Evolutionary conservation across 2,888 invertebrate genomes (phyloP), one percentile per base, ranked within the genome.

Genomic region (Acronicta aceris): DNA sequence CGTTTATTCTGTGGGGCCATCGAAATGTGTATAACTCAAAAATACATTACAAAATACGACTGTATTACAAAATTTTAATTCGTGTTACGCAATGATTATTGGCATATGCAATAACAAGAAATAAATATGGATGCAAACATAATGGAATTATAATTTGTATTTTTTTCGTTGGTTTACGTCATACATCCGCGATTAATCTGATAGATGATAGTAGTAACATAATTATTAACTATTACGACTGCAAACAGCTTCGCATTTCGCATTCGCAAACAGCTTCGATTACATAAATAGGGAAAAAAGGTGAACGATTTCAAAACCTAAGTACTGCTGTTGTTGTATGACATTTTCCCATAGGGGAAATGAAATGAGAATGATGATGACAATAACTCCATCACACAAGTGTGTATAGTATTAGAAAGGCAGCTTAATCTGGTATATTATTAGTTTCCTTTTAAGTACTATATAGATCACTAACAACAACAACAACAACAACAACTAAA

Each of bases 261-360:
- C 67, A 53, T 53, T 68, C 27, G 33, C 66, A 21, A 57, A 40
- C 45, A 57, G 30, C 16, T 30, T 33, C 30, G 30, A 30, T 21
- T 21, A 21, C 2, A 21, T 21, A 21, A 21, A 3, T 21, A 2
- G 21, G 21, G 21, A 21, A 21, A 21, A 3, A 4, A 21, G 2
- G 21, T 2, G 21, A 21, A 21, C 21, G 4, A 21, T 21, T 21
- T 4, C 21, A 21, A 21, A 21, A 21, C 21, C 4, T 21, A 21
- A 2, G 21, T 21, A 21, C 21, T 21, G 21, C n/a, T n/a, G n/a
- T n/a, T n/a, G 21, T 21, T 21, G 2, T 21, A 21, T n/a, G 21
- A 3, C 21, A 21, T 21, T 21, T 21, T 21, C 21, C 21, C 21
- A 21, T 21, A 21, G 21, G 2, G 21, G 4, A 21, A 21, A n/a